Evolutionary conservation across 1,140 invertebrate genomes (phyloP), one percentile per base, ranked within the genome.

Genomic region (Drosophila biarmipes): DNA sequence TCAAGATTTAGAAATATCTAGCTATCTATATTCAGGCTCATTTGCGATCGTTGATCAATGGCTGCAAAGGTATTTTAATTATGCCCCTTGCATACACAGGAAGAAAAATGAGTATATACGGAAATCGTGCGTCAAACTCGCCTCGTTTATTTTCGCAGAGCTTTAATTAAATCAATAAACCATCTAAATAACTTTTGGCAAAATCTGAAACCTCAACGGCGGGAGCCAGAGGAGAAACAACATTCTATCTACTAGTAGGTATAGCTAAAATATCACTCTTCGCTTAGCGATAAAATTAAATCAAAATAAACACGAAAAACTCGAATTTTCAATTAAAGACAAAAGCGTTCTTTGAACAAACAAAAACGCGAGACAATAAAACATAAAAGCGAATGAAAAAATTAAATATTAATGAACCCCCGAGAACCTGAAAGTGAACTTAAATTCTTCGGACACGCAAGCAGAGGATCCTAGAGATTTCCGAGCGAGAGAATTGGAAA

Each of bases 301-400:
- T 85, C 76, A 77, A 85, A 80, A 72, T 64, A 85, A 85, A 89
- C 84, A 89, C 66, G 84, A 89, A 89, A 89, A 89, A 89, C 84
- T 64, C 80, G 84, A 89, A 89, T 89, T 89, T 89, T 89, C 84
- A 89, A 89, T 89, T 89, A 89, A 89, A 84, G 51, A 72, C 74
- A 73, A 79, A 73, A 61, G 73, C 43, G 71, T 69, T 81, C 66
- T 73, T 38, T 37, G 52, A 49, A 64, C 40, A 74, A 81, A 68
- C 59, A 59, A 78, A 49, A 78, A 31, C 29, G 53, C 31, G 46
- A 64, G 63, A 79, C 48, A 57, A 66, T 77, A 54, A 61, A 68
- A 48, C 61, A 71, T 73, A 58, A 63, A 56, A 43, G 53, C 51
- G 40, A 66, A 68, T 53, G 58, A 78, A 62, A 78, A 66, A 72